Percentiles rank a stretch among this genome's conserved stretches.
phyloP scores from a whole-genome alignment of 1,140 invertebrate species.

The Drosophila orena region DNA sequence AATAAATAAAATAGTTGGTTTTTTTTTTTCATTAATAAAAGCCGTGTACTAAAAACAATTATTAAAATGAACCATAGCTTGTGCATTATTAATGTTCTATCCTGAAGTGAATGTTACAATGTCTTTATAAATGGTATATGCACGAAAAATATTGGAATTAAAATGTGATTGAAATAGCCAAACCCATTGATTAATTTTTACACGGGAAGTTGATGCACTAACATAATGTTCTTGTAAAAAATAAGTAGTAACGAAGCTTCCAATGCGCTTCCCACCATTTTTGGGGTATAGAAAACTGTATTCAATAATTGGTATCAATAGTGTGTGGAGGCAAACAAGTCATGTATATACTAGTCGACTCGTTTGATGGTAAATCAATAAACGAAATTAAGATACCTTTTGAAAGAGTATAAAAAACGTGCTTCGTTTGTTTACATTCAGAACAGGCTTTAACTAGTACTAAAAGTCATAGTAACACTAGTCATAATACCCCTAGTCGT shows the following conservation, averaged over 20 bases:
- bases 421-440: slow-evolving; percentile 27
- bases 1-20: not conserved
- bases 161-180: not conserved
- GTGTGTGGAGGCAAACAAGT: not conserved
- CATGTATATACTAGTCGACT: not conserved
- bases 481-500: slow-evolving; percentile 7
- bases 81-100: slow-evolving; percentile 2
- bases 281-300: not conserved
- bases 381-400: not conserved
- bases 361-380: not conserved
- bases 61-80: slow-evolving; percentile 4
- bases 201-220: not conserved
- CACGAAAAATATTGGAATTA: slow-evolving; percentile 10
- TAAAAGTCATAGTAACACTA: not conserved
- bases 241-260: too few species aligned
- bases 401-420: slow-evolving; percentile 14
- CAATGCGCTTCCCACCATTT: too few species aligned
- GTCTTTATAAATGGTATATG: slow-evolving; percentile 8
- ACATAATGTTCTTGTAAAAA: not conserved
- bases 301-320: not conserved
- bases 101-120: not conserved
- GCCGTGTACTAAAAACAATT: not conserved
- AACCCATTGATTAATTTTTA: not conserved
- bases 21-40: not conserved
- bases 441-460: not conserved